Conservation (phyloP, 2,888 invertebrate species). For the Cerastis leucographa region DNA sequence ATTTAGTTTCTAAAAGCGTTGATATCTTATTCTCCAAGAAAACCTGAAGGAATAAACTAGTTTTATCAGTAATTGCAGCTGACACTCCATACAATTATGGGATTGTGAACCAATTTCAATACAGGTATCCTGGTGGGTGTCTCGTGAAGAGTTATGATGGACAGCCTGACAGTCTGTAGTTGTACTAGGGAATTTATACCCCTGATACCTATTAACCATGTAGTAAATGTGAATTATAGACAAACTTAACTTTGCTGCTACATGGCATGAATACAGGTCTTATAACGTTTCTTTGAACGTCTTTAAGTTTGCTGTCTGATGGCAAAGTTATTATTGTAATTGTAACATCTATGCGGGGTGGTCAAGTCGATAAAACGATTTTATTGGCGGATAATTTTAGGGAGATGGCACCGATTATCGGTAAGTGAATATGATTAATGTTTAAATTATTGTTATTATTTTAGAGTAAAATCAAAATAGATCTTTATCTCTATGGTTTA, state of each 20-base stretch:
- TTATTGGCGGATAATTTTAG: slow-evolving; percentile 70
- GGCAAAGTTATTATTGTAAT: slow-evolving; percentile 46
- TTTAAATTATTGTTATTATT: slow-evolving; percentile 12
- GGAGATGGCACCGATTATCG: slow-evolving; percentile 28
- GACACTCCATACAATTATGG: slow-evolving; percentile 56
- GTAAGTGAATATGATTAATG: slow-evolving; percentile 12
- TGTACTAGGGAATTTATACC: slow-evolving; percentile 75
- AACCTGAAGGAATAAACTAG: slow-evolving; percentile 48
- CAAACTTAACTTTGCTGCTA: slow-evolving; percentile 37
- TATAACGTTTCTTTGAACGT: slow-evolving; percentile 6
- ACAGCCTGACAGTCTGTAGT: slow-evolving; percentile 66
- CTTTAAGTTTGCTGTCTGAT: background rate
- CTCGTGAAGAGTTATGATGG: slow-evolving; percentile 70
- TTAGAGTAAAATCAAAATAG: slow-evolving; percentile 8
- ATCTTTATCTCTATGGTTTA: background rate
- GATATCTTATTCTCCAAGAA: slow-evolving; percentile 51
- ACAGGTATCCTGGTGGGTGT: slow-evolving; percentile 64
- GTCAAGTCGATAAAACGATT: slow-evolving; percentile 72
- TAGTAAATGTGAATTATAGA: slow-evolving; percentile 57
- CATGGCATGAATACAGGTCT: slow-evolving; percentile 4
- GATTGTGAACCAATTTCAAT: slow-evolving; percentile 57
- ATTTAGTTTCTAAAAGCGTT: slow-evolving; percentile 28
- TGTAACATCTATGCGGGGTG: slow-evolving; percentile 69
- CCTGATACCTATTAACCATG: slow-evolving; percentile 72
- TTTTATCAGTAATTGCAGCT: slow-evolving; percentile 42